Percentiles rank a stretch among this genome's conserved stretches.
Evolutionary conservation across 1,140 invertebrate species (phyloP).

Genomic region (Drosophila novamexicana): DNA sequence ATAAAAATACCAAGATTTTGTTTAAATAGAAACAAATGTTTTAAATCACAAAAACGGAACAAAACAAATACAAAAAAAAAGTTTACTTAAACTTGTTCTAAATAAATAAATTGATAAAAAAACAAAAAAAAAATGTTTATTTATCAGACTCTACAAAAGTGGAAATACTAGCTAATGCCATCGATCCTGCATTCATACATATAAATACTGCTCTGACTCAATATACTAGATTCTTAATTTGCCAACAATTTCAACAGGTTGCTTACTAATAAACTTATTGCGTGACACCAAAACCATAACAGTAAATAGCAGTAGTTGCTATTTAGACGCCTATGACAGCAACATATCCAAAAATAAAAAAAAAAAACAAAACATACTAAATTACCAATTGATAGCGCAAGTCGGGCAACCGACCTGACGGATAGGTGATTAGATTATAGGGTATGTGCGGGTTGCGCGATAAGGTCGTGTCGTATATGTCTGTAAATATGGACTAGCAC

Average conservation of each 20-base stretch:
- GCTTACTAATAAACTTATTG: conserved; percentile 65
- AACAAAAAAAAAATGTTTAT: background rate
- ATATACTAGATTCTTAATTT: conserved; percentile 27
- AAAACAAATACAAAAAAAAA: too few species aligned
- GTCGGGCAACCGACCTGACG: background rate
- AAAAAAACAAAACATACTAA: conserved; percentile 15
- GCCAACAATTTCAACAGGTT: conserved; percentile 62
- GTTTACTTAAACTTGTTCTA: too few species aligned
- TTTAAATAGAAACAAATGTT: too few species aligned
- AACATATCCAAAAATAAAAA: conserved; percentile 47
- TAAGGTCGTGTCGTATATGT: conserved; percentile 2
- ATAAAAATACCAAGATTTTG: too few species aligned
- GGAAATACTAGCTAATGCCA: background rate
- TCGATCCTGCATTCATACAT: background rate
- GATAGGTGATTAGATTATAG: conserved; percentile 65
- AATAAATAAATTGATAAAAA: background rate
- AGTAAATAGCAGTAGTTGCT: conserved; percentile 25
- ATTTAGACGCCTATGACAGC: conserved; percentile 40
- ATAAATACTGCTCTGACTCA: conserved; percentile 44
- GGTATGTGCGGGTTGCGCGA: conserved; percentile 9
- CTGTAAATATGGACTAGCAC: background rate
- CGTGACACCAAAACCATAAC: conserved; percentile 42
- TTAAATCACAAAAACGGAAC: background rate
- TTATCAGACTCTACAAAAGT: background rate
- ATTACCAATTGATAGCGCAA: conserved; percentile 59